phyloP scores from a whole-genome alignment of 2,888 invertebrate genomes.

The Clunio marinus region DNA sequence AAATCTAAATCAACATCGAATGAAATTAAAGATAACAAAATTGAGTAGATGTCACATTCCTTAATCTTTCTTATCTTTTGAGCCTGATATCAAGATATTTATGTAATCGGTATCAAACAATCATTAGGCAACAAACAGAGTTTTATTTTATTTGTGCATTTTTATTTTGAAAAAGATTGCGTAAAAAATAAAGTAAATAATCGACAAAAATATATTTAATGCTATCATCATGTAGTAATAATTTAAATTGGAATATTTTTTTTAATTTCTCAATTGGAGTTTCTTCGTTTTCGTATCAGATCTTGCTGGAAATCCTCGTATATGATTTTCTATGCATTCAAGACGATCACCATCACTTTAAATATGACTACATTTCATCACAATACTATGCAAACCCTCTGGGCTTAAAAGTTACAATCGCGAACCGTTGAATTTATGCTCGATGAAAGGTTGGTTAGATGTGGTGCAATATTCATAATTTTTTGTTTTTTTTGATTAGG shows the following conservation, averaged over 20 bases:
- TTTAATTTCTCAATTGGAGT: not conserved
- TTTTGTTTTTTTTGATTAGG: no score
- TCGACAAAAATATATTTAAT: slow-evolving; percentile 3
- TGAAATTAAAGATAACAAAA: no score
- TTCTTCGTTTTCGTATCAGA: not conserved
- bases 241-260: slow-evolving; percentile 13
- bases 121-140: not conserved
- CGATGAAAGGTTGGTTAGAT: not conserved
- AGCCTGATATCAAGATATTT: no score
- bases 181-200: not conserved
- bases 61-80: no score
- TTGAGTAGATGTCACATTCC: no score
- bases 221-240: not conserved
- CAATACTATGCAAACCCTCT: not conserved
- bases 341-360: not conserved
- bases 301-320: slow-evolving; percentile 8
- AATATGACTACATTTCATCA: slow-evolving; percentile 1
- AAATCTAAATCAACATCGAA: no score
- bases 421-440: not conserved
- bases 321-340: no score
- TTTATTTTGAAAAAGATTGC: slow-evolving; percentile 2
- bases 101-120: no score
- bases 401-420: no score
- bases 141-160: slow-evolving; percentile 10
- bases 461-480: slow-evolving; percentile 1